These are phyloP conservation scores for Goniozus legneri DNA, from an alignment of 1,140 invertebrate genomes.

Conservation along the genomic window DNA sequence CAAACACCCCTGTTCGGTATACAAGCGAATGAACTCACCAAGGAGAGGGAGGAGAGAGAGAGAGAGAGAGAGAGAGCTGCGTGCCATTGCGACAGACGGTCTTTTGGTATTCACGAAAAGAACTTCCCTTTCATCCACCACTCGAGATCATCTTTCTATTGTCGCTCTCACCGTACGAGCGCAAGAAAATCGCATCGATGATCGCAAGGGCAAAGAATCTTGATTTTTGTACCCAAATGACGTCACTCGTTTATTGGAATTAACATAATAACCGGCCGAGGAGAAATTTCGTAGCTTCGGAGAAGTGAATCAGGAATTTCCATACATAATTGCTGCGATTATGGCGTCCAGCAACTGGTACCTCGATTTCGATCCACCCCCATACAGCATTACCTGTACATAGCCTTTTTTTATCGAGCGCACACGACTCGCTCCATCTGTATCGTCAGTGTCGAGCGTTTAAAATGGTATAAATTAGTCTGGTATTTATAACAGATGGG, in stretches of 20 bases:
- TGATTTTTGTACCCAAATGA: too few species aligned
- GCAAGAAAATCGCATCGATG: conserved; percentile 33
- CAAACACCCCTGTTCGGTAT: conserved; percentile 37
- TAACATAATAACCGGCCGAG: too few species aligned
- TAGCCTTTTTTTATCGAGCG: too few species aligned
- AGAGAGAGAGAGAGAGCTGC: conserved; percentile 10
- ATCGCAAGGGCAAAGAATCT: too few species aligned
- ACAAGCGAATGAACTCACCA: conserved; percentile 40
- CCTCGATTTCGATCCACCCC: too few species aligned
- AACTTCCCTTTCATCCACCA: conserved; percentile 24
- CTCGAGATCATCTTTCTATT: conserved; percentile 50
- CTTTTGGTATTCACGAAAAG: too few species aligned
- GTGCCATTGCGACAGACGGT: too few species aligned
- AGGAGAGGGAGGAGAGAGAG: not conserved
- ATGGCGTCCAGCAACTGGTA: conserved; percentile 44
- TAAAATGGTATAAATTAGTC: conserved; percentile 41
- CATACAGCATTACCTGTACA: too few species aligned
- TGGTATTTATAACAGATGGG: conserved; percentile 40
- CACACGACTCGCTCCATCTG: too few species aligned
- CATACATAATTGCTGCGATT: conserved; percentile 51
- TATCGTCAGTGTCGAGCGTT: conserved; percentile 47
- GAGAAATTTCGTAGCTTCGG: too few species aligned
- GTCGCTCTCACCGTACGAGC: conserved; percentile 27
- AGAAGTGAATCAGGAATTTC: conserved; percentile 52
- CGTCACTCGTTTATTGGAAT: too few species aligned